Percentiles rank a stretch among this genome's conserved stretches.
Evolutionary conservation across 2,113 vertebrate species (phyloP).

Genomic region (Lates calcarifer): DNA sequence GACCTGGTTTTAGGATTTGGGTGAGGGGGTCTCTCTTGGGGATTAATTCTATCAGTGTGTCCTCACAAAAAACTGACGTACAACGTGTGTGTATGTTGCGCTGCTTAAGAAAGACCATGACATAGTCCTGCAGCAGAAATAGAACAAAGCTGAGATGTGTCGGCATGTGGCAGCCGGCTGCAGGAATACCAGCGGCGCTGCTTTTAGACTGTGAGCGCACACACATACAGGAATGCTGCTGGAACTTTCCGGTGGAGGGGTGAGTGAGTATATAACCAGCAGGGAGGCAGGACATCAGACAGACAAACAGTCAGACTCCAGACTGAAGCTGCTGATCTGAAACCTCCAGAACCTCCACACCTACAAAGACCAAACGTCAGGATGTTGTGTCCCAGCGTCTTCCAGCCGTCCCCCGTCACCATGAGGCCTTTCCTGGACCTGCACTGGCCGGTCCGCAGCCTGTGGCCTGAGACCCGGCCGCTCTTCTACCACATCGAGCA

Average conservation of each 20-base stretch:
- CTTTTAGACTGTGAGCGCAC: constrained; percentile 77
- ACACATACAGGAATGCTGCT: constrained; percentile 66
- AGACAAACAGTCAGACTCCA: constrained; percentile 20
- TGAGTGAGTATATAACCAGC: constrained; percentile 66
- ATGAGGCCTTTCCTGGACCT: constrained; percentile 77
- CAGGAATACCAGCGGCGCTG: constrained; percentile 62
- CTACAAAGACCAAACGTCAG: neutral
- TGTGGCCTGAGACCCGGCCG: constrained; percentile 84
- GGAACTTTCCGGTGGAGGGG: constrained; percentile 75
- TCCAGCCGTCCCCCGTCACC: constrained; percentile 60
- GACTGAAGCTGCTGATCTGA: constrained; percentile 9
- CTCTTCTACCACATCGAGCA: constrained; percentile 82
- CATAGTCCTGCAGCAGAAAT: constrained; percentile 72
- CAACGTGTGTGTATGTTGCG: constrained; percentile 29
- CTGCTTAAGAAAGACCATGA: constrained; percentile 66
- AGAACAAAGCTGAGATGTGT: constrained; percentile 77
- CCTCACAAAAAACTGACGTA: neutral
- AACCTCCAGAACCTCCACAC: constrained; percentile 18
- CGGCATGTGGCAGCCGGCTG: constrained; percentile 77
- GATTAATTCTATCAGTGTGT: neutral
- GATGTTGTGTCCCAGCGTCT: constrained; percentile 83
- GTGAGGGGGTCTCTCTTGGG: neutral
- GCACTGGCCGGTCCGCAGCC: constrained; percentile 84
- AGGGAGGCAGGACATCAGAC: constrained; percentile 6
- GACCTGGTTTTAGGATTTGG: neutral